Percentiles rank a stretch among this genome's conserved stretches.
Conservation (phyloP, 2,797 vertebrate species). For the Malacoraja senta region DNA sequence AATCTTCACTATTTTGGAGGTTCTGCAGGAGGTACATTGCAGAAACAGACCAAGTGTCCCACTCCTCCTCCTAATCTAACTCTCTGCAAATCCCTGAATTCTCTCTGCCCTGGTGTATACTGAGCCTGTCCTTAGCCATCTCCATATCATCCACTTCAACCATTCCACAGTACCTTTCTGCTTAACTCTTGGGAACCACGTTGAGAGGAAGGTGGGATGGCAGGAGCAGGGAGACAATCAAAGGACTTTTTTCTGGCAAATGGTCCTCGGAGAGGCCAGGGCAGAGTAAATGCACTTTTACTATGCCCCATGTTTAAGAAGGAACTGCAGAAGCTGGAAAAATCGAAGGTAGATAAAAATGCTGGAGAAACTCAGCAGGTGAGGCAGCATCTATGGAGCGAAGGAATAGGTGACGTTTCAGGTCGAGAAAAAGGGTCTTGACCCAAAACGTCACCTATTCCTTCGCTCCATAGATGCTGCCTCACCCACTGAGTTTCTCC, state of each 20-base stretch:
- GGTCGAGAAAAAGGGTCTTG: no score
- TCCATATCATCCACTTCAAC: not conserved
- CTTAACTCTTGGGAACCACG: no score
- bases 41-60: not conserved
- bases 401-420: no score
- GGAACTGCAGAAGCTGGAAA: no score
- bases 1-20: not conserved
- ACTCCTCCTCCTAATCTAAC: not conserved
- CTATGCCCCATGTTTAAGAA: not conserved
- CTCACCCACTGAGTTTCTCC: no score
- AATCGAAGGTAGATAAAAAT: no score
- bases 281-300: not conserved
- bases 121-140: not conserved
- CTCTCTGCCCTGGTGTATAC: not conserved
- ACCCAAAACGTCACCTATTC: no score
- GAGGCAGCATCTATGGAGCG: no score
- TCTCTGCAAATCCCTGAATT: not conserved
- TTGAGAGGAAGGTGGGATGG: not conserved
- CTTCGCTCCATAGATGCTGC: no score
- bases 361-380: no score
- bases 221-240: not conserved
- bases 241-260: not conserved
- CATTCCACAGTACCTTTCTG: not conserved
- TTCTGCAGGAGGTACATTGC: not conserved
- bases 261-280: no score